phyloP scores from a whole-genome alignment of 1,140 invertebrate species.

The Drosophila neocordata region DNA sequence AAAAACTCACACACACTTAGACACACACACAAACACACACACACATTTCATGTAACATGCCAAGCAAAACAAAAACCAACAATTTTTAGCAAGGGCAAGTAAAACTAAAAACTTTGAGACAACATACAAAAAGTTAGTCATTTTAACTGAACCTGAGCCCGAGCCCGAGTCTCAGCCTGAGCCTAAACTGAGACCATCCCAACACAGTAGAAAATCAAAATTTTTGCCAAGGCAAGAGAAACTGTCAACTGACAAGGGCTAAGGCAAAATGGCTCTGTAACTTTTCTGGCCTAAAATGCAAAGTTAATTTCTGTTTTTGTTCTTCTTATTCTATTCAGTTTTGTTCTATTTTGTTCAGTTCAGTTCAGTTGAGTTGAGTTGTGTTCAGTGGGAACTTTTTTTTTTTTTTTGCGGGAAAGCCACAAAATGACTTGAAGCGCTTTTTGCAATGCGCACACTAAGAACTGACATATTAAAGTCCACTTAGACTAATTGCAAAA shows the following conservation, averaged over 20 bases:
- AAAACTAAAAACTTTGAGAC: slow-evolving; percentile 50
- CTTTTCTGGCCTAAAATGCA: slow-evolving; percentile 62
- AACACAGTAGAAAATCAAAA: slow-evolving; percentile 31
- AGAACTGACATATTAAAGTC: slow-evolving; percentile 72
- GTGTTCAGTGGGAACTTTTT: slow-evolving; percentile 56
- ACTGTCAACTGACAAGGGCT: slow-evolving; percentile 44
- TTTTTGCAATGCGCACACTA: slow-evolving; percentile 35
- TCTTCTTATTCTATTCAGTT: background rate
- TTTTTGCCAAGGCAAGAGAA: slow-evolving; percentile 48
- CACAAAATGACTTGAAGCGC: slow-evolving; percentile 71
- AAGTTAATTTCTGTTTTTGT: slow-evolving; percentile 51
- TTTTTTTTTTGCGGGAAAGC: slow-evolving; percentile 51
- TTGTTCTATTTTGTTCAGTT: background rate
- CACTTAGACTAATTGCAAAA: slow-evolving; percentile 76
- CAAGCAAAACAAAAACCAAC: background rate
- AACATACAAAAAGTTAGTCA: slow-evolving; percentile 45
- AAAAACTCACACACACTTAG: background rate
- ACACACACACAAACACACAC: background rate
- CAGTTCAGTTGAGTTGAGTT: slow-evolving; percentile 29
- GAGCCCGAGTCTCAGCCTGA: slow-evolving; percentile 15
- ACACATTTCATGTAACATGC: slow-evolving; percentile 24
- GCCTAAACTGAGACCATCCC: background rate
- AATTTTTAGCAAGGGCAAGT: slow-evolving; percentile 3
- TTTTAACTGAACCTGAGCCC: slow-evolving; percentile 20
- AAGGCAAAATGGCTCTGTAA: slow-evolving; percentile 20